A percentile compares a stretch with the other conserved stretches of the same genome.
phyloP scores from a whole-genome alignment of 2,113 vertebrate genomes.

The Zeus faber region DNA sequence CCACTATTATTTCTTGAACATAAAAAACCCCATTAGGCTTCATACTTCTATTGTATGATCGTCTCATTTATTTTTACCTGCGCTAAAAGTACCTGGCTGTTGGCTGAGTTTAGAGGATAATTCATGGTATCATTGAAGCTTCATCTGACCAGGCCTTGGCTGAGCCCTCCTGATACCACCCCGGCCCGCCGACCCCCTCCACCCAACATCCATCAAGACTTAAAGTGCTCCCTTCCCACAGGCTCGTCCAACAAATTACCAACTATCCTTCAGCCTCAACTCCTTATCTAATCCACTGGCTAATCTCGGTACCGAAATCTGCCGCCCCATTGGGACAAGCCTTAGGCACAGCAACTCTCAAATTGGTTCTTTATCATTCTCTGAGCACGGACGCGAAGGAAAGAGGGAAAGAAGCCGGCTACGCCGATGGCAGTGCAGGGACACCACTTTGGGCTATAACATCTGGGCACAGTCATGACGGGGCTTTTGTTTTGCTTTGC shows the following conservation, averaged over 20 bases:
- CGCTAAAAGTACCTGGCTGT: too few species aligned
- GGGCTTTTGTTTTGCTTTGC: slow-evolving; percentile 37
- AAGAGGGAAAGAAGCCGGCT: not conserved
- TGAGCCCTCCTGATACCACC: not conserved
- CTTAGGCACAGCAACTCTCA: not conserved
- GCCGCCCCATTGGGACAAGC: not conserved
- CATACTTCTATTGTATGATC: too few species aligned
- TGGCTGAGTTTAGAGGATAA: not conserved
- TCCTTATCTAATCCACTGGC: not conserved
- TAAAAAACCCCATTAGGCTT: too few species aligned
- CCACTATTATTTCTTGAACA: too few species aligned
- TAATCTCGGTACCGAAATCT: not conserved
- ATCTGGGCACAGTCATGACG: slow-evolving; percentile 10
- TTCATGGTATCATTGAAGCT: not conserved
- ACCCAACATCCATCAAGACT: not conserved
- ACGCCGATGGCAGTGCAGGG: too few species aligned
- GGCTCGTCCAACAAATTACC: slow-evolving; percentile 20
- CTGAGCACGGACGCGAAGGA: slow-evolving; percentile 1
- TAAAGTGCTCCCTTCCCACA: not conserved
- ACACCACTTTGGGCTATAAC: slow-evolving; percentile 3
- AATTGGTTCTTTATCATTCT: not conserved
- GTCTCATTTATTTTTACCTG: too few species aligned
- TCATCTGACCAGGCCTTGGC: too few species aligned
- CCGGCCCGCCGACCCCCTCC: too few species aligned
- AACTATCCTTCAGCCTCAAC: not conserved